Evolutionary conservation across 2,888 invertebrate genomes (phyloP), one percentile per base, ranked within the genome.

Genomic region (Sarcophaga rosellei): DNA sequence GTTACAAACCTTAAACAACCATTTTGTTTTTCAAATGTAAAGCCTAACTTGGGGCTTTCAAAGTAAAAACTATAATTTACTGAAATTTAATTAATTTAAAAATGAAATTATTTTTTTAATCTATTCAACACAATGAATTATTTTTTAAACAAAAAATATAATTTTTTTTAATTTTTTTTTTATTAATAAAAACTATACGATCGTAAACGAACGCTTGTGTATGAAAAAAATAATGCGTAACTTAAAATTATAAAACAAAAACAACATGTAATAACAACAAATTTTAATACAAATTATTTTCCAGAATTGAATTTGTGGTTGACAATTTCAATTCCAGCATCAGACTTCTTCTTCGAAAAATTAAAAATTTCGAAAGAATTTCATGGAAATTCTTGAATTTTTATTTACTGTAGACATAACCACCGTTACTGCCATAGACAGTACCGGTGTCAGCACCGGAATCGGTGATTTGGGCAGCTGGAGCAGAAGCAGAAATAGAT

Each of bases 361-460:
- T 45, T 68, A 12, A 68, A 45, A 68, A 68, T 45, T 68, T 12
- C 44, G 12, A 68, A 57, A 68, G 20, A 77, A 77, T 72, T 45
- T 74, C 57, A 0, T 45, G 57, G 23, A 70, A 81, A 75, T 81
- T 74, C n/a, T 15, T 12, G 11, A 35, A 45, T 73, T 73, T 80
- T 6, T 35, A 25, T 87, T 85, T 89, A 21, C 86, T 70, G 77
- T 91, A 91, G 59, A 91, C 83, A 73, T 91, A 91, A 59, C 91
- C 92, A 61, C 92, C 92, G 66, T 91, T 90, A 75, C 80, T 68
- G 65, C 85, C 90, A 66, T 91, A 91, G 21, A 20, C 86, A 69
- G 92, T 92, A 78, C 87, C 89, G 25, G 84, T 57, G 63, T 89
- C 72, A 8, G 89, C 53, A 53, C 8, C 6, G 35, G 35, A 35